Percentiles rank a stretch among this genome's conserved stretches.
These are phyloP conservation scores for Brachirus orientalis DNA, from an alignment of 2,113 vertebrate genomes.

Conservation along the genomic window DNA sequence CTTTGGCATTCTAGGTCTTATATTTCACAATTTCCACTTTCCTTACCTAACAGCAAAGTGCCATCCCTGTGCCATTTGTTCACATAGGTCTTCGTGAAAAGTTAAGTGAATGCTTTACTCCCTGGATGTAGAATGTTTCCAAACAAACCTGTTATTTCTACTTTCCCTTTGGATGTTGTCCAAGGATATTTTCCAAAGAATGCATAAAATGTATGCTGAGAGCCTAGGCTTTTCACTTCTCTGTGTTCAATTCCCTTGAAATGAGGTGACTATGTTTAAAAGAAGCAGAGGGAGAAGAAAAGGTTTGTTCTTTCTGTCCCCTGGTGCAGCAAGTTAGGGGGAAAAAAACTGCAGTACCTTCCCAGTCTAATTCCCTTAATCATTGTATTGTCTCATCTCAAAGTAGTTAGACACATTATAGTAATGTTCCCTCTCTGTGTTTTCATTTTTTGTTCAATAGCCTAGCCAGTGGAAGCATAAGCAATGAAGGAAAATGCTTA, in stretches of 20 bases:
- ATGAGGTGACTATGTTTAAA: slow-evolving; percentile 14
- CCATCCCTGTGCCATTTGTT: slow-evolving; percentile 5
- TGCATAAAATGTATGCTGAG: slow-evolving; percentile 41
- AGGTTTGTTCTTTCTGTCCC: slow-evolving; percentile 39
- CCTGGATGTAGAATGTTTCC: slow-evolving; percentile 21
- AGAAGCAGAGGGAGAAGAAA: slow-evolving; percentile 20
- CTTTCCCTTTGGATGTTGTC: slow-evolving; percentile 32
- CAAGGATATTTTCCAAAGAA: slow-evolving; percentile 42
- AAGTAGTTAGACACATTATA: slow-evolving; percentile 23
- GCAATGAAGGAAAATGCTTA: slow-evolving; percentile 54
- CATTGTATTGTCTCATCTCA: slow-evolving; percentile 15
- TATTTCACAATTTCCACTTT: slow-evolving; percentile 7
- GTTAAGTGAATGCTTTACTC: slow-evolving; percentile 35
- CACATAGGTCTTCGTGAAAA: slow-evolving; percentile 13
- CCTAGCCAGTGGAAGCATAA: slow-evolving; percentile 20
- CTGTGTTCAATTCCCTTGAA: slow-evolving; percentile 29
- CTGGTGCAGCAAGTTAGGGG: slow-evolving; percentile 9
- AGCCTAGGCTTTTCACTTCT: slow-evolving; percentile 22
- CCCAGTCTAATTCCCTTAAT: slow-evolving; percentile 2
- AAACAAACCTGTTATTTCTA: slow-evolving; percentile 52
- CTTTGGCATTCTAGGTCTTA: slow-evolving; percentile 30
- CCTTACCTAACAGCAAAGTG: slow-evolving; percentile 47
- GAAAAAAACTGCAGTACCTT: slow-evolving; percentile 17
- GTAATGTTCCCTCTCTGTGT: background rate
- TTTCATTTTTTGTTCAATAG: slow-evolving; percentile 7